These are phyloP conservation scores for Ephialtes manifestator DNA, from an alignment of 2,888 invertebrate species.

Conservation along the genomic window DNA sequence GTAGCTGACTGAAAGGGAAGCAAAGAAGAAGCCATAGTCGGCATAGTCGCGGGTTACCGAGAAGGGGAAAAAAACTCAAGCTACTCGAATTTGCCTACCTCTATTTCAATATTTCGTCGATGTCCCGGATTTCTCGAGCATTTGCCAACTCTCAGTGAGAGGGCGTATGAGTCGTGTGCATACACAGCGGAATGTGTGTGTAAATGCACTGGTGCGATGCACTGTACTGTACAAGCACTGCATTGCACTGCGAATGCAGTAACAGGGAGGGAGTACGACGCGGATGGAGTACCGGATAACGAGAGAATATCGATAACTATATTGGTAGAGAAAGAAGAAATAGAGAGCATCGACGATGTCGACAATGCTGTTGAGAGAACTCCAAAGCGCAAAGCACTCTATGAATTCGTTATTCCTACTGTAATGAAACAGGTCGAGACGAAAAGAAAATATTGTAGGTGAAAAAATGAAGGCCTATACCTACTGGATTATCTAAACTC, in stretches of 20 bases:
- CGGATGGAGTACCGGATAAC: slow-evolving; percentile 31
- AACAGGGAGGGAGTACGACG: background rate
- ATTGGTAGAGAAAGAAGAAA: slow-evolving; percentile 28
- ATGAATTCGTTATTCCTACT: slow-evolving; percentile 44
- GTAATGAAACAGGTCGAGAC: slow-evolving; percentile 13
- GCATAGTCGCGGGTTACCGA: background rate
- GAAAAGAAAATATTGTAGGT: background rate
- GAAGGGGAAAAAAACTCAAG: background rate
- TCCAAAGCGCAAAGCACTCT: slow-evolving; percentile 21
- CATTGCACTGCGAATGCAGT: slow-evolving; percentile 30
- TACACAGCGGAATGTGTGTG: background rate
- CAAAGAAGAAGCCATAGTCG: background rate
- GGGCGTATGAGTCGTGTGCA: background rate
- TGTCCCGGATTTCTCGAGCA: slow-evolving; percentile 37
- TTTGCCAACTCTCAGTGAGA: slow-evolving; percentile 12
- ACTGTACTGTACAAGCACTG: slow-evolving; percentile 38
- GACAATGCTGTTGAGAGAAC: slow-evolving; percentile 21
- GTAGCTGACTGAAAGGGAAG: background rate
- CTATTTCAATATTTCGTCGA: slow-evolving; percentile 32
- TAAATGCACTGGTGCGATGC: slow-evolving; percentile 19
- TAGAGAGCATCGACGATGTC: slow-evolving; percentile 28
- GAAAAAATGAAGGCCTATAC: slow-evolving; percentile 1
- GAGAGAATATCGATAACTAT: slow-evolving; percentile 56
- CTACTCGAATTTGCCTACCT: slow-evolving; percentile 27
- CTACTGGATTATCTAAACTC: slow-evolving; percentile 25